These are phyloP conservation scores for Lepidocyrtinus sp. DNA, from an alignment of 2,888 invertebrate genomes.

Conservation along the genomic window DNA sequence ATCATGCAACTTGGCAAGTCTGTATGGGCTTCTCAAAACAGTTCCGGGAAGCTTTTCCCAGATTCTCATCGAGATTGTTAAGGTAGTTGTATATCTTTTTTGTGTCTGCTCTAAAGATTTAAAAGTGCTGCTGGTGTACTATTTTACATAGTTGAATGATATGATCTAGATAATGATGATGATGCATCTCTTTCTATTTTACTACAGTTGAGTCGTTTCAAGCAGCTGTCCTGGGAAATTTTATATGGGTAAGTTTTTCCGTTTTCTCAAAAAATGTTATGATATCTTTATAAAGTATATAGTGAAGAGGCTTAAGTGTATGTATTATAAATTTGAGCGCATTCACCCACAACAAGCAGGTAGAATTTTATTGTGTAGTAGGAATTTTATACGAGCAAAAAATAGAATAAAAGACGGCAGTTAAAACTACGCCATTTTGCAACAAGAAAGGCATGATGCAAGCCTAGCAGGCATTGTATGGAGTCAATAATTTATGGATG, in stretches of 20 bases:
- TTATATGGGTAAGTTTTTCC: no score
- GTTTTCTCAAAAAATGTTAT: constrained; percentile 22
- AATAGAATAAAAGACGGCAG: not conserved
- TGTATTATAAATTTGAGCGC: no score
- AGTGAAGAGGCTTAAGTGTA: constrained; percentile 29
- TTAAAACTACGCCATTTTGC: constrained; percentile 18
- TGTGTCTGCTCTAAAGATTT: not conserved
- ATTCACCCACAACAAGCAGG: no score
- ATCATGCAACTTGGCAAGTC: constrained; percentile 18
- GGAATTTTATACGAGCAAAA: no score
- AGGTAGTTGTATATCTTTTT: not conserved
- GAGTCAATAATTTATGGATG: constrained; percentile 59
- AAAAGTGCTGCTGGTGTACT: not conserved
- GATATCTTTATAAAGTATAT: constrained; percentile 43
- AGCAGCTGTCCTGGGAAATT: constrained; percentile 43
- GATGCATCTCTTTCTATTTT: constrained; percentile 22
- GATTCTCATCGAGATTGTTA: not conserved
- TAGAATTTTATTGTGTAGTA: no score
- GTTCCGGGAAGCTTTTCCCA: not conserved
- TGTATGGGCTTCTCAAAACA: not conserved
- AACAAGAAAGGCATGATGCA: constrained; percentile 28
- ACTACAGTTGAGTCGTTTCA: constrained; percentile 21
- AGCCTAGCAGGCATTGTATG: constrained; percentile 37
- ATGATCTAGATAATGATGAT: not conserved
- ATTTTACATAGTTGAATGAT: constrained; percentile 1